Base-by-base conservation (phyloP, 2,888 invertebrate species). In the Tenthredo livida region DNA sequence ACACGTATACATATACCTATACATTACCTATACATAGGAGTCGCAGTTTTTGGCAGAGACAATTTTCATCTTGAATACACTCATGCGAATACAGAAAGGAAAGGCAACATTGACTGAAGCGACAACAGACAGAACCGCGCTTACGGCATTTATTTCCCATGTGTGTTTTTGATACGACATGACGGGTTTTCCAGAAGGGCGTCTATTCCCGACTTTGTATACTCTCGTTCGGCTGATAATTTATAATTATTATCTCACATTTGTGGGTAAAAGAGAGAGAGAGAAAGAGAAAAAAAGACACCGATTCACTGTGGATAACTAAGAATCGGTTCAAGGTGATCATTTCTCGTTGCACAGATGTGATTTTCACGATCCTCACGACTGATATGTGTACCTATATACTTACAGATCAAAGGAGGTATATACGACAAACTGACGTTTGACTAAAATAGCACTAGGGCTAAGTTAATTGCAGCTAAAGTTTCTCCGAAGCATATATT, bases 241-340 rank as follows among this genome's bases (percentile, higher is more conserved):
- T 77, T 54, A 77, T 54, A 77, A 77, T 77, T 77, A 50, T 77
- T 77, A 77, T 77, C 77, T 50, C 77, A 54, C 50, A 77, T 33
- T 54, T 29, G 15, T 7, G 17, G 17, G 17, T 7, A 37, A 37
- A 7, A 7, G 37, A 15, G 15, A 29, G 17, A 29, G 21, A 61
- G 25, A 25, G 0, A 4, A 61, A 25, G 25, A 61, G 29, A 73
- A 73, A 73, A 47, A 25, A 29, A n/a, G n/a, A n/a, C n/a, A n/a
- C n/a, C 29, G 6, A n/a, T 10, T 67, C 25, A 15, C 29, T 33
- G 29, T 12, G 67, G 25, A 10, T 25, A 67, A 25, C 25, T 12
- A 61, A 33, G 33, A 77, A 77, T 77, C 47, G 73, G 40, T 25
- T 43, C 73, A 73, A 73, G 73, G 73, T 43, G 43, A 73, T 73